Percentiles rank a stretch among this genome's conserved stretches.
Conservation (phyloP, 2,113 vertebrate species). For the Hippocampus comes region DNA sequence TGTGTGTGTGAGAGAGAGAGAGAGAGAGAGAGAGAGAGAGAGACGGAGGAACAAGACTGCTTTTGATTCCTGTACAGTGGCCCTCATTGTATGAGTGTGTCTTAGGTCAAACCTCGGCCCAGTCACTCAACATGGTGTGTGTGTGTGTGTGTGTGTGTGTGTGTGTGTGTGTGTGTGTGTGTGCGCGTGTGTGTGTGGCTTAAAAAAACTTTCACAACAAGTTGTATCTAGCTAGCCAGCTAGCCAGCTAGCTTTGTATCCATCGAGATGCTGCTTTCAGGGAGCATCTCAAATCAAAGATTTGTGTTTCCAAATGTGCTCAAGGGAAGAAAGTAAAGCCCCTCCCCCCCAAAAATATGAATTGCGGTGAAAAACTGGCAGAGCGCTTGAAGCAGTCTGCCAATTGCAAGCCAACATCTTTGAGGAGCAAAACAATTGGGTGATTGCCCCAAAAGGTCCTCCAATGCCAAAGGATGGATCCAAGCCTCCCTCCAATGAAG, state of each 20-base stretch:
- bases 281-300: neutral
- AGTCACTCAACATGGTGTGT: neutral
- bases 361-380: no score
- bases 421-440: no score
- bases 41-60: neutral
- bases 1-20: neutral
- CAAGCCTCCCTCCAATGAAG: no score
- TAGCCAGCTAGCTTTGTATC: neutral
- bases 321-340: neutral
- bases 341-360: no score
- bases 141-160: no score
- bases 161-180: no score
- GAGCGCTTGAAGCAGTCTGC: no score
- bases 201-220: neutral
- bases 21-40: neutral
- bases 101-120: constrained; percentile 2
- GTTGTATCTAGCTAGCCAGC: neutral
- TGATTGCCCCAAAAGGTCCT: no score
- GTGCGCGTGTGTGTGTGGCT: no score
- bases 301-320: neutral
- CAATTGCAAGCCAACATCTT: no score
- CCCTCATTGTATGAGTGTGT: constrained; percentile 14
- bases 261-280: neutral
- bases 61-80: constrained; percentile 10
- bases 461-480: no score